Evolutionary conservation across 2,797 vertebrate genomes (phyloP), one percentile per base, ranked within the genome.

Genomic region (Alectoris magna): DNA sequence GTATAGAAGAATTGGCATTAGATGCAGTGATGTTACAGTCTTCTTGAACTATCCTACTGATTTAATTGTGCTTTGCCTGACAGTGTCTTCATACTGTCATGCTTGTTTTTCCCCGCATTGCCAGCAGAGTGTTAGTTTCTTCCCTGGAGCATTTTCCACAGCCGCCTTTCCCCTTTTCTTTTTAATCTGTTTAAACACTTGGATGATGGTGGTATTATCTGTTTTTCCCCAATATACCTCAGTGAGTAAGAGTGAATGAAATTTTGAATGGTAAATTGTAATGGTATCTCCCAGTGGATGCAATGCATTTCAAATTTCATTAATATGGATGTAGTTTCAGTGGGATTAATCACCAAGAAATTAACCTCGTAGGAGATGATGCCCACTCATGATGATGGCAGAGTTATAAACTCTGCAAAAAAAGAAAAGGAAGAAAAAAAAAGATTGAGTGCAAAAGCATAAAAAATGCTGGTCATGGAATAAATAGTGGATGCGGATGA

Each of bases 31-130:
- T 38, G n/a, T 53, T 69, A 49, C 36, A 64, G 26, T 49, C 34
- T 38, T 31, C 11, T 6, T 41, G 11, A 22, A 0, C 0, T 17
- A 48, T 38, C 41, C 69, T 24, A 3, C 23, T 43, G n/a, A 16
- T 78, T 91, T 83, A 11, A 7, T 27, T 31, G 43, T 58, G 3
- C 9, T 36, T 74, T 41, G 17, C 9, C 16, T 81, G 26, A 22
- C 31, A 39, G 8, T 71, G 14, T 76, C 68, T 23, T 82, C 4
- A 3, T 29, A 10, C 17, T 53, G 17, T 41, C 11, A 0, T 29
- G 11, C 27, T 78, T 55, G 41, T 69, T 10, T 46, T 36, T 80
- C 14, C 34, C 13, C 10, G 69, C 21, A 16, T 26, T 64, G 15
- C 39, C n/a, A 72, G 55, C 22, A 71, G 23, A 60, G 21, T 72